Base-by-base conservation (phyloP, 2,888 invertebrate genomes). In the Panorpa germanica region DNA sequence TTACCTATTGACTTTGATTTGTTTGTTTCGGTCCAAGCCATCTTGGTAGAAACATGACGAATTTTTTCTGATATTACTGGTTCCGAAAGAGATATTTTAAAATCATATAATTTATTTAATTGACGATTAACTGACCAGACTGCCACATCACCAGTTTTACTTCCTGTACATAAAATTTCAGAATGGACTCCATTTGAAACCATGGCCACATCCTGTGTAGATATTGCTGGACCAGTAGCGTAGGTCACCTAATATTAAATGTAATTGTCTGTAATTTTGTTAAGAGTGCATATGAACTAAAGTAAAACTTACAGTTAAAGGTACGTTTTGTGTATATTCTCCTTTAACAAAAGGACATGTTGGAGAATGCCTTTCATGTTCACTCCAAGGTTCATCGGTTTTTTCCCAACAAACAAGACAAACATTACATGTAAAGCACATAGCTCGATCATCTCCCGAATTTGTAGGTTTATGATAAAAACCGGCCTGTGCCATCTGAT, bases 401-500 rank as follows among this genome's bases (percentile, higher is more conserved):
- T 88, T 81, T 57, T 93, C 93, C 93, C 93, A 93, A 57, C 83
- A 86, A 5, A 93, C 90, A 14, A 93, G 65, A 48, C 91, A 93
- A 7, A 91, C 86, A 44, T 76, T 80, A 52, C 93, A 93, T 0
- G 85, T 86, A 54, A 93, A 93, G 50, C 93, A 93, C 82, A 91
- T 82, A 5, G 90, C 91, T 37, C 91, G 65, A 57, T 93, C 93
- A 48, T 90, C 88, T 4, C 88, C 88, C 16, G 76, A 71, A 3
- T 74, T 67, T 31, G 83, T 80, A 1, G 91, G 90, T 50, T 90
- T 85, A 55, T 91, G 88, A 57, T 88, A 93, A 56, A 93, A 93
- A 10, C 93, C 93, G 3, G 91, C 91, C 50, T 91, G 88, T 4
- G 91, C 90, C 91, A 93, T 91, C 48, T 86, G 85, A 42, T 86